Evolutionary conservation across 1,140 invertebrate species (phyloP), one percentile per base, ranked within the genome.

Genomic region (Drosophila rhopaloa): DNA sequence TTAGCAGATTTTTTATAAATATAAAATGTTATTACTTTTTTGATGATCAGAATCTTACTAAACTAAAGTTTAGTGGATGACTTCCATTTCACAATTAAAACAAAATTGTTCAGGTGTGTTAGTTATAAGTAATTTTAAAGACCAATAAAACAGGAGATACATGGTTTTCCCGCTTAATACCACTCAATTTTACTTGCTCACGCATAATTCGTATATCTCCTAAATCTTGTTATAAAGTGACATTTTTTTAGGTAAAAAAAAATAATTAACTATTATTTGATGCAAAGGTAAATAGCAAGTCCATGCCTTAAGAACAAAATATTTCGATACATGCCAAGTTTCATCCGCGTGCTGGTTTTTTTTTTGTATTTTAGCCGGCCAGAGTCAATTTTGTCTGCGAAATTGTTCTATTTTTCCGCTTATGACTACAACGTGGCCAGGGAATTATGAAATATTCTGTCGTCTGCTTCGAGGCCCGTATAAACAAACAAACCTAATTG

Each of bases 401-500:
- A 76, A 24, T 65, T 70, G 37, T 60, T 60, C 51, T 62, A 57
- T 65, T 70, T 61, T 58, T 14, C 37, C 19, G 35, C 62, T 41
- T 56, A 76, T 68, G 74, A 77, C 61, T 55, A 59, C 50, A 68
- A 46, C 55, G 62, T 51, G 72, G 72, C 48, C 55, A 47, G 43
- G 35, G 65, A 63, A 73, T 76, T 65, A 66, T 82, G 61, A 73
- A 79, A 73, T 65, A 62, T 79, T 70, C 48, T 59, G 55, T 59
- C 70, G 47, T 29, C 43, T 50, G 60, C 9, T 37, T 44, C 48
- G 37, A 27, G 51, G 16, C 14, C 35, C 47, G 43, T 53, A 54
- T 44, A 72, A 60, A 55, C 19, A 72, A 75, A 66, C 47, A 35
- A 76, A 29, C 37, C 43, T 65, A 88, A 86, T 86, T 72, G 82